Conservation (phyloP, 2,797 vertebrate species). For the Danio albolineatus region DNA sequence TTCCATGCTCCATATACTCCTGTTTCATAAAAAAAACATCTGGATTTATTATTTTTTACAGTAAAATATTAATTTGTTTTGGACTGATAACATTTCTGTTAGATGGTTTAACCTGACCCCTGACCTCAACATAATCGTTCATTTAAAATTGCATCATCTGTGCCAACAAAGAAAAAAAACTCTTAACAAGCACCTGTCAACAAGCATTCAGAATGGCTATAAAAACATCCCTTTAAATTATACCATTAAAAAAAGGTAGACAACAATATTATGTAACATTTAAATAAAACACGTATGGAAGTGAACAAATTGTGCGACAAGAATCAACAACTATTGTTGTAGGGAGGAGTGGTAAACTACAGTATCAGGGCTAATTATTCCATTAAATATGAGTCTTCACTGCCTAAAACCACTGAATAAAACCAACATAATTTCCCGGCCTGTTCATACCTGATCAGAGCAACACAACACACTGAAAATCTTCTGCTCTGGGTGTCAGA, state of each 20-base stretch:
- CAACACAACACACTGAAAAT: slow-evolving; percentile 1
- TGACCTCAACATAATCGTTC: neutral
- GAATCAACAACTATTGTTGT: neutral
- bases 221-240: neutral
- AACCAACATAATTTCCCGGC: neutral
- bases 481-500: slow-evolving; percentile 9
- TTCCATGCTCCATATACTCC: no score
- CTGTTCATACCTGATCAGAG: slow-evolving; percentile 30
- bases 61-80: no score
- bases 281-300: slow-evolving; percentile 9
- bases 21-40: no score
- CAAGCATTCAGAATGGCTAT: neutral
- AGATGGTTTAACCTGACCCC: neutral
- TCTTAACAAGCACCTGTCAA: neutral
- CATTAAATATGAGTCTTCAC: neutral
- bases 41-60: no score
- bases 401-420: neutral
- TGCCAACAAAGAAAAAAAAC: neutral
- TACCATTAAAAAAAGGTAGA: neutral
- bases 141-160: neutral
- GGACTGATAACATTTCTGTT: neutral
- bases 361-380: slow-evolving; percentile 28
- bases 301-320: neutral
- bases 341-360: neutral
- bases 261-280: slow-evolving; percentile 8